Base-by-base conservation (phyloP, 64 coral and sea anemone genomes). In the Cladopsammia gracilis region DNA sequence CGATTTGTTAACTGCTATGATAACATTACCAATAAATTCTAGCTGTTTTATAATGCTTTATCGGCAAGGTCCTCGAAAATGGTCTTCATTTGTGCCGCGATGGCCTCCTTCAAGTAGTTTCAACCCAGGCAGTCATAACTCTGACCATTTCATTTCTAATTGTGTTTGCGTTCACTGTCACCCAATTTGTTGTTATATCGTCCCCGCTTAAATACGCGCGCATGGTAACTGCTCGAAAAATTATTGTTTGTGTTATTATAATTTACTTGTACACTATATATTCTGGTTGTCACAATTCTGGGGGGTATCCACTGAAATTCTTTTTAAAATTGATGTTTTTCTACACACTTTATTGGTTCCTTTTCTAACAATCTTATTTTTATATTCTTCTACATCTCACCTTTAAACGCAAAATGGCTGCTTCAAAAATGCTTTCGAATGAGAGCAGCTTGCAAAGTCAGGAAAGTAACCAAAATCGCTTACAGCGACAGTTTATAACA, bases 111-210 rank as follows among this genome's bases (percentile, higher is more conserved):
- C 3, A 23, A 6, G 16, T 77, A 49, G 18, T 5, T 23, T 77
- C 4, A 11, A 56, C 10, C 6, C 19, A 24, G 75, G 75, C 19
- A 7, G 2, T 22, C 6, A 18, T 45, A 9, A 18, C 77, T 5
- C 72, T 91, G 52, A 91, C 70, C 50, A 45, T 61, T 3, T 91
- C 78, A 1, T 91, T 71, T 68, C 64, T 91, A 6, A 42, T 91
- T 7, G 89, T 91, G 4, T 23, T 83, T 6, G 49, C 65, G 6
- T 89, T 89, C 24, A 65, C 87, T 4, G 10, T 73, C 20, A 78
- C 87, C 13, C 87, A 89, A 20, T 69, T 70, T 22, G 25, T 91
- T 44, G 89, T 75, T 13, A 64, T 91, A 10, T 58, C 56, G 5
- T 81, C 70, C 4, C 89, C 89, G 5, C 79, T 82, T 82, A 91